Percentiles rank a stretch among this genome's conserved stretches.
Evolutionary conservation across 2,888 invertebrate genomes (phyloP).

Genomic region (Eupsilia transversa): DNA sequence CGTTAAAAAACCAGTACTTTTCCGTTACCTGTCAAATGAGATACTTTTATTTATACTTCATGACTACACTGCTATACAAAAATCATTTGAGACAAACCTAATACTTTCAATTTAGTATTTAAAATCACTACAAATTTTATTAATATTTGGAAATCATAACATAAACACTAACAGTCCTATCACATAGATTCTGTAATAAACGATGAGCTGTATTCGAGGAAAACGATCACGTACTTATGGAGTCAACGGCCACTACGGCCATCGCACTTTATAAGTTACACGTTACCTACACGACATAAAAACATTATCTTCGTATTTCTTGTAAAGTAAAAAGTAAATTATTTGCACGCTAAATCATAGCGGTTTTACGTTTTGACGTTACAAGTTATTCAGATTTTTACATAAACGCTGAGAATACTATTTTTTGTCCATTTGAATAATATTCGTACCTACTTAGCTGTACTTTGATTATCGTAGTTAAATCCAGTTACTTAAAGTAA

Average conservation of each 20-base stretch:
- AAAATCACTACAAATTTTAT: too few species aligned
- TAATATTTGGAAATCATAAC: too few species aligned
- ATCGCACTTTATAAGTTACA: slow-evolving; percentile 41
- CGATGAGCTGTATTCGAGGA: slow-evolving; percentile 24
- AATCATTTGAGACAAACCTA: too few species aligned
- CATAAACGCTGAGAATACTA: neutral
- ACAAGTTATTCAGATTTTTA: slow-evolving; percentile 10
- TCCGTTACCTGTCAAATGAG: too few species aligned
- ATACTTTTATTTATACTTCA: too few species aligned
- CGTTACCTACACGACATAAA: slow-evolving; percentile 33
- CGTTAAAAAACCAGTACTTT: too few species aligned
- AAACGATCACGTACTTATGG: slow-evolving; percentile 49
- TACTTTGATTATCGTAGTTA: slow-evolving; percentile 7
- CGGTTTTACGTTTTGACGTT: slow-evolving; percentile 10
- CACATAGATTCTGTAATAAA: slow-evolving; percentile 17
- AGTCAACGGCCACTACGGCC: slow-evolving; percentile 61
- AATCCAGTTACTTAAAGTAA: neutral
- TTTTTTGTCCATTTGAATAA: slow-evolving; percentile 9
- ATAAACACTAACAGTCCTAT: slow-evolving; percentile 18
- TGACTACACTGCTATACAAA: too few species aligned
- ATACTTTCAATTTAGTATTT: too few species aligned
- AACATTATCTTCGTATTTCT: slow-evolving; percentile 42
- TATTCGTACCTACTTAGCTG: neutral
- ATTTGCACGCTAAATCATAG: slow-evolving; percentile 32
- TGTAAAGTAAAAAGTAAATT: slow-evolving; percentile 41